Evolutionary conservation across 2,113 vertebrate genomes (phyloP).

Genomic region (Nothoprocta pentlandii): DNA sequence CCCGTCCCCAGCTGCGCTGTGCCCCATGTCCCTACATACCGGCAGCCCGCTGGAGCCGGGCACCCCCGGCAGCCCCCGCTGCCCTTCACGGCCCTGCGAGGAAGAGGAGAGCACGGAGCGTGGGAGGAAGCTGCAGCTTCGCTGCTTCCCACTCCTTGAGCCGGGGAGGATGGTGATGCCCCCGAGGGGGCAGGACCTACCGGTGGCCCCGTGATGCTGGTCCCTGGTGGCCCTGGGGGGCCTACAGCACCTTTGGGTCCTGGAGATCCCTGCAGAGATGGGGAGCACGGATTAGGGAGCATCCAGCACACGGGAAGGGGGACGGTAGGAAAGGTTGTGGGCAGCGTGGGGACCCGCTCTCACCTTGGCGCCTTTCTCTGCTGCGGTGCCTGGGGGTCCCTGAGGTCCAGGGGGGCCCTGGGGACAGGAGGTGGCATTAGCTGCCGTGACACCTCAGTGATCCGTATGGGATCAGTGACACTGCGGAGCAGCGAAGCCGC

Average conservation of each 20-base stretch:
- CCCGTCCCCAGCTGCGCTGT: neutral
- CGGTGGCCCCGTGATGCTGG: slow-evolving; percentile 77
- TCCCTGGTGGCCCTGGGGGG: slow-evolving; percentile 81
- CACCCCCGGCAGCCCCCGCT: slow-evolving; percentile 62
- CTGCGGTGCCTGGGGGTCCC: slow-evolving; percentile 75
- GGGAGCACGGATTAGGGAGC: neutral
- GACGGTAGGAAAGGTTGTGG: neutral
- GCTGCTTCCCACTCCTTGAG: neutral
- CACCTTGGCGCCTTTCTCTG: slow-evolving; percentile 86
- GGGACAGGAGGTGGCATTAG: neutral
- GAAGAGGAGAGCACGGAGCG: neutral
- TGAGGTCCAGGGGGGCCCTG: slow-evolving; percentile 84
- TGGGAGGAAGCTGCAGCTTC: accelerated
- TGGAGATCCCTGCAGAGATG: slow-evolving; percentile 67
- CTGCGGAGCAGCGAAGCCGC: neutral
- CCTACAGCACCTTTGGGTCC: slow-evolving; percentile 84
- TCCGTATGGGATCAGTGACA: neutral
- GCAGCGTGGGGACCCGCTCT: neutral
- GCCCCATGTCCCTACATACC: slow-evolving; percentile 41
- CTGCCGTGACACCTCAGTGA: no score
- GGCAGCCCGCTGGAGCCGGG: slow-evolving; percentile 65
- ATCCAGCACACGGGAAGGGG: neutral
- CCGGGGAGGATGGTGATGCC: accelerated
- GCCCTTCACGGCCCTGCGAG: slow-evolving; percentile 71
- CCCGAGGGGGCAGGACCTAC: slow-evolving; percentile 70